A percentile compares a stretch with the other conserved stretches of the same genome.
Evolutionary conservation across 1,140 invertebrate genomes (phyloP).

Genomic region (Pollicipes pollicipes): DNA sequence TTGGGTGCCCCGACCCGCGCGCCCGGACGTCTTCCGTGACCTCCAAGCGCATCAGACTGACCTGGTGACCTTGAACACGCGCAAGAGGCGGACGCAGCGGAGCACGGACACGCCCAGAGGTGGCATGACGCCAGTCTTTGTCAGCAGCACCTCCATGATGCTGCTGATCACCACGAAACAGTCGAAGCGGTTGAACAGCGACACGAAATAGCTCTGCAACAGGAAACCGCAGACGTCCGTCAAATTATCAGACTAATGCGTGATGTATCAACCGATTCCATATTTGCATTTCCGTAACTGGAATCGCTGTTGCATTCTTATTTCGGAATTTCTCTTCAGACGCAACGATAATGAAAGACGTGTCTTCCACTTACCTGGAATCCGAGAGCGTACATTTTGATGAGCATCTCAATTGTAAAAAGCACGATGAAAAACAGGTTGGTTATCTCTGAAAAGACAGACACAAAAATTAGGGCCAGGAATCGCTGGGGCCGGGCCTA

Average conservation of each 20-base stretch:
- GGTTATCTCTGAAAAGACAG: constrained; percentile 77
- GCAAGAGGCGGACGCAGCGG: constrained; percentile 79
- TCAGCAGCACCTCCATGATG: constrained; percentile 76
- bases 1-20: too few relatives aligned
- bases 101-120: constrained; percentile 84
- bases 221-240: too few relatives aligned
- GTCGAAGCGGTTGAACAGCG: constrained; percentile 89
- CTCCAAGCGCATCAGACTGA: constrained; percentile 26
- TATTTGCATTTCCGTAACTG: too few relatives aligned
- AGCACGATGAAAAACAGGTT: constrained; percentile 96
- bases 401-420: constrained; percentile 95
- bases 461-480: too few relatives aligned
- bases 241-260: too few relatives aligned
- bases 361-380: constrained; percentile 56
- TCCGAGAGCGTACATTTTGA: constrained; percentile 99
- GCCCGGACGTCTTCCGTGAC: too few relatives aligned
- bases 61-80: constrained; percentile 95
- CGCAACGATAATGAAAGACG: too few relatives aligned
- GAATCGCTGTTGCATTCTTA: too few relatives aligned
- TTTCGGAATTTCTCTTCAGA: too few relatives aligned
- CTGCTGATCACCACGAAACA: constrained; percentile 94
- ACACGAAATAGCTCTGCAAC: constrained; percentile 63
- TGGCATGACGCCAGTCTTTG: constrained; percentile 64
- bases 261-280: too few relatives aligned
- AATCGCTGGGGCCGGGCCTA: too few relatives aligned